These are phyloP conservation scores for Hippolais icterina DNA, from an alignment of 2,113 vertebrate genomes.

Conservation along the genomic window DNA sequence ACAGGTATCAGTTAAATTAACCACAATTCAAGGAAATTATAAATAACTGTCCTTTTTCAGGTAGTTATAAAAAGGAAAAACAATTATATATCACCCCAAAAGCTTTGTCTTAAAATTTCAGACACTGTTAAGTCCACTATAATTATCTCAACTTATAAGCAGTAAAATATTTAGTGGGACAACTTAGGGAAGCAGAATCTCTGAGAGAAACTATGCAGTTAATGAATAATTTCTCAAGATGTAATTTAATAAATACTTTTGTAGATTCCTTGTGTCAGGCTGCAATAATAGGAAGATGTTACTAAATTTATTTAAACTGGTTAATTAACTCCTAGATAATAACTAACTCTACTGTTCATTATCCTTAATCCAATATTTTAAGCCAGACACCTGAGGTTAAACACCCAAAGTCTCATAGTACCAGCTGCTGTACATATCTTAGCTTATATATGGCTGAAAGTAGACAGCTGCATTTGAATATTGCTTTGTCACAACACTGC, in stretches of 20 bases:
- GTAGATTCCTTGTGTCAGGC: slow-evolving; percentile 4
- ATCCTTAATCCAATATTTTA: not conserved
- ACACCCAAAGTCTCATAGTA: not conserved
- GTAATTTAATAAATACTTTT: slow-evolving; percentile 40
- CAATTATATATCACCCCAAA: not conserved
- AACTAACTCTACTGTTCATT: too few relatives aligned
- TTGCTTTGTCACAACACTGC: not conserved
- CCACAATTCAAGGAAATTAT: not conserved
- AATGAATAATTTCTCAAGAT: not conserved
- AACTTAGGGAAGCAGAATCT: not conserved
- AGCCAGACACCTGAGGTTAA: not conserved
- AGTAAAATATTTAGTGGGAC: slow-evolving; percentile 17
- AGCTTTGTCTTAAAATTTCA: not conserved
- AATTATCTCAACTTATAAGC: not conserved
- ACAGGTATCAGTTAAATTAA: not conserved
- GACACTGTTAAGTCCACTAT: not conserved
- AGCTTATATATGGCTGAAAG: not conserved
- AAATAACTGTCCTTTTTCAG: not conserved
- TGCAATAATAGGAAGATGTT: slow-evolving; percentile 18
- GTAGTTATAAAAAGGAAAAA: not conserved
- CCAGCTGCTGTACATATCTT: not conserved
- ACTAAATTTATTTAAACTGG: slow-evolving; percentile 13
- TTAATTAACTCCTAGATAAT: slow-evolving; percentile 26
- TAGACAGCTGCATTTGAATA: not conserved
- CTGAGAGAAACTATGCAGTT: slow-evolving; percentile 9